These are phyloP conservation scores for Mesitornis unicolor DNA, from an alignment of 2,113 vertebrate genomes.

Conservation along the genomic window DNA sequence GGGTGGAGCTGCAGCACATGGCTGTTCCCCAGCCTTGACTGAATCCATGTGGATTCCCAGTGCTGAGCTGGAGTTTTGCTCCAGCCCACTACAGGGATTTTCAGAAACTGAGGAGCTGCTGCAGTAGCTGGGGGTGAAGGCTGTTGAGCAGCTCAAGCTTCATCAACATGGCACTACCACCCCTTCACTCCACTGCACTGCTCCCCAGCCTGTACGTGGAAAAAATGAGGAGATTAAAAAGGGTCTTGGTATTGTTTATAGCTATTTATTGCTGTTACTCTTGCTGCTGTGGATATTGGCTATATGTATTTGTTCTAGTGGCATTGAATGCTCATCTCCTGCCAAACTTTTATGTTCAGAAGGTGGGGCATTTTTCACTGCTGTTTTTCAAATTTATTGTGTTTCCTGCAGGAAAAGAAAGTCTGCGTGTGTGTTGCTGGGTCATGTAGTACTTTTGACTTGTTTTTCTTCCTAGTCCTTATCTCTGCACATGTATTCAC, in stretches of 20 bases:
- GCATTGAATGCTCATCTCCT: background rate
- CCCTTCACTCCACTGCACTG: background rate
- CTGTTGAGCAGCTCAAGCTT: background rate
- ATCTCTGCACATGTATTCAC: background rate
- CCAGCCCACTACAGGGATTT: background rate
- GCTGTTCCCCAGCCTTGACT: background rate
- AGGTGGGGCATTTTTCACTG: background rate
- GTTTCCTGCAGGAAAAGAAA: background rate
- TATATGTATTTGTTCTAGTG: background rate
- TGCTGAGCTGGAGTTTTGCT: background rate
- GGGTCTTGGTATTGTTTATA: background rate
- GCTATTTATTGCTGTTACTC: background rate
- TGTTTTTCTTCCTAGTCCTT: background rate
- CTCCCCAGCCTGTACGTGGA: background rate
- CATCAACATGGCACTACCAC: background rate
- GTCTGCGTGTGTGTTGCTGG: background rate
- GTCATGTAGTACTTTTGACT: background rate
- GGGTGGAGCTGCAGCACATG: fast-evolving
- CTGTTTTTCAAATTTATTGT: background rate
- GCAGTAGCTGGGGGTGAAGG: background rate
- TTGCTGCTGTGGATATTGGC: background rate
- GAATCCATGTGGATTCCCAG: background rate
- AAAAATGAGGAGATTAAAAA: background rate
- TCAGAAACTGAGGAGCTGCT: background rate
- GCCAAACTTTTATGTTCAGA: background rate